phyloP scores from a whole-genome alignment of 1,140 invertebrate species.

The Drosophila funebris region DNA sequence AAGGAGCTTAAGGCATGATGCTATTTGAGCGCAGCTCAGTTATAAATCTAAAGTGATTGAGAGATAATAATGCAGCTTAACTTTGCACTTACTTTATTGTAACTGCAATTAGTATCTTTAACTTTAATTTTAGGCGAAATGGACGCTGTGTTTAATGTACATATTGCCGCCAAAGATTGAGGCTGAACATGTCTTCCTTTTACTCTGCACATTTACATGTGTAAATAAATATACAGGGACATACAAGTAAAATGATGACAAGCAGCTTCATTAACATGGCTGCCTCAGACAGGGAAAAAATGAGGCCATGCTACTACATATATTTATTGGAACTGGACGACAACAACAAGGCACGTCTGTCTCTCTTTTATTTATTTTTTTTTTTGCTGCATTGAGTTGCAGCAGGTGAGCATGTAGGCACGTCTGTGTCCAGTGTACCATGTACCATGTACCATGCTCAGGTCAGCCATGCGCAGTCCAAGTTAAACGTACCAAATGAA shows the following conservation, averaged over 20 bases:
- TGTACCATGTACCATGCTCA: neutral
- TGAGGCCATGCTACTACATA: neutral
- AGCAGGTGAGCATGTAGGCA: constrained; percentile 2
- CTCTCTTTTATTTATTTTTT: too few relatives aligned
- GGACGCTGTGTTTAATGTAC: neutral
- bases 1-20: neutral
- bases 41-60: neutral
- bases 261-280: constrained; percentile 1
- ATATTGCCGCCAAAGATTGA: too few relatives aligned
- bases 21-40: constrained; percentile 4
- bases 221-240: too few relatives aligned
- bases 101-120: neutral
- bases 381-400: neutral
- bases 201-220: too few relatives aligned
- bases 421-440: constrained; percentile 3
- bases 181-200: too few relatives aligned
- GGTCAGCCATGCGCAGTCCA: constrained; percentile 13
- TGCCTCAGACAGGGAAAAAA: neutral
- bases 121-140: neutral
- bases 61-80: neutral
- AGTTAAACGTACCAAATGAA: constrained; percentile 18
- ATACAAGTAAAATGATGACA: neutral
- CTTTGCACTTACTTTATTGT: neutral
- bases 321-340: neutral
- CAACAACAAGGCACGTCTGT: constrained; percentile 1